phyloP scores from a whole-genome alignment of 2,113 vertebrate genomes.

The Actinemys pallida region DNA sequence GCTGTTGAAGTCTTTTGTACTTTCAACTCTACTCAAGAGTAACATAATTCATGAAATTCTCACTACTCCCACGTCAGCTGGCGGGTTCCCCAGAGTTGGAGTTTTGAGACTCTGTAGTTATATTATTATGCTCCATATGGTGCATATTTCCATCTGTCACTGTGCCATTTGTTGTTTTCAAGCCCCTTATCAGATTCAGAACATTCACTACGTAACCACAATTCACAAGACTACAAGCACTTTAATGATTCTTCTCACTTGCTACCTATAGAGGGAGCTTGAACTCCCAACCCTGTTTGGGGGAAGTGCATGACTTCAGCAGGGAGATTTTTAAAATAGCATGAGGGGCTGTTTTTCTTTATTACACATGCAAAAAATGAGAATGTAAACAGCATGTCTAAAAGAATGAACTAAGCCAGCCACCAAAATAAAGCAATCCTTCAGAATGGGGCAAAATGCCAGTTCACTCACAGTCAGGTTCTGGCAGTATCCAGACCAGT shows the following conservation, averaged over 20 bases:
- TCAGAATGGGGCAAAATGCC: not conserved
- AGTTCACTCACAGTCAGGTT: not conserved
- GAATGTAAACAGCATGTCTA: not conserved
- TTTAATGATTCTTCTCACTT: not conserved
- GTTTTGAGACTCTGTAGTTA: constrained; percentile 44
- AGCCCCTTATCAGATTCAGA: constrained; percentile 49
- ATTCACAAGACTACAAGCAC: not conserved
- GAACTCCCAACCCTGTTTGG: not conserved
- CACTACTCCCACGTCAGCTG: constrained; percentile 62
- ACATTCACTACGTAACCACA: constrained; percentile 50
- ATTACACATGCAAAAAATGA: not conserved
- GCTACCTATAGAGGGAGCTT: not conserved
- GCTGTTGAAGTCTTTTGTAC: constrained; percentile 54
- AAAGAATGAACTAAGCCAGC: not conserved
- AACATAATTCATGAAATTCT: constrained; percentile 70
- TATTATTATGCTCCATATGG: constrained; percentile 62
- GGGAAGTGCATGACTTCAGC: not conserved
- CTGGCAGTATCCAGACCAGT: not conserved
- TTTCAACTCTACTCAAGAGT: constrained; percentile 58
- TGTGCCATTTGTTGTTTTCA: constrained; percentile 55
- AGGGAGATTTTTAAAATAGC: not conserved
- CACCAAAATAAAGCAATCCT: not conserved
- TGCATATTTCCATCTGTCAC: constrained; percentile 45
- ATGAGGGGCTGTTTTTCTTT: not conserved
- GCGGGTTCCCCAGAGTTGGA: constrained; percentile 34